A percentile compares a stretch with the other conserved stretches of the same genome.
Conservation (phyloP, 2,888 invertebrate species). For the Caenorhabditis imperialis region DNA sequence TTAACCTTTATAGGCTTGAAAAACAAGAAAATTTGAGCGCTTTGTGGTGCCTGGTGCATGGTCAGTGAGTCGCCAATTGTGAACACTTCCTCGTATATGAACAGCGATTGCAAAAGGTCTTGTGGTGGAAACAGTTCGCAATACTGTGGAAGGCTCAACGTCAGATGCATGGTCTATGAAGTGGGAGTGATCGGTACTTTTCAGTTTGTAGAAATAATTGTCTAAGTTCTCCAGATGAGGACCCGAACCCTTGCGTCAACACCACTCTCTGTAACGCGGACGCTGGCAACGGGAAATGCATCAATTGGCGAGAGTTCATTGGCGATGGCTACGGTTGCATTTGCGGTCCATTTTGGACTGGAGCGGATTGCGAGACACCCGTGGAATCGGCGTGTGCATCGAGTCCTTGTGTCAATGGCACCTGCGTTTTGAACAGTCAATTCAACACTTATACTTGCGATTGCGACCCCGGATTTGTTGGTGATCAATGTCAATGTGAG, state of each 20-base stretch:
- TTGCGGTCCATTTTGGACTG: slow-evolving; percentile 29
- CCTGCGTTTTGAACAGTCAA: slow-evolving; percentile 24
- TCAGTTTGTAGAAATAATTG: background rate
- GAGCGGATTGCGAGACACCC: slow-evolving; percentile 24
- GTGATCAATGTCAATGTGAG: slow-evolving; percentile 19
- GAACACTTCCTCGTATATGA: slow-evolving; percentile 7
- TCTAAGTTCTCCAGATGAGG: slow-evolving; percentile 16
- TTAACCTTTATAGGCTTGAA: background rate
- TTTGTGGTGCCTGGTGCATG: slow-evolving; percentile 43
- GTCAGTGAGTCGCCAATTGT: slow-evolving; percentile 7
- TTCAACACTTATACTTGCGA: slow-evolving; percentile 18
- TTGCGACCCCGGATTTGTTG: slow-evolving; percentile 16
- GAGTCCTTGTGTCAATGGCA: slow-evolving; percentile 44
- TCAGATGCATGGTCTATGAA: slow-evolving; percentile 30
- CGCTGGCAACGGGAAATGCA: slow-evolving; percentile 13
- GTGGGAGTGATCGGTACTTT: slow-evolving; percentile 12
- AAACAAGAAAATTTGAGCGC: background rate
- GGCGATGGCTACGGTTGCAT: slow-evolving; percentile 33
- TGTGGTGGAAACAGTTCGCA: slow-evolving; percentile 36
- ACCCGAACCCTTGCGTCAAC: slow-evolving; percentile 14
- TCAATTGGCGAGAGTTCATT: slow-evolving; percentile 10
- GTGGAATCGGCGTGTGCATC: slow-evolving; percentile 24
- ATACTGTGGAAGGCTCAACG: slow-evolving; percentile 28
- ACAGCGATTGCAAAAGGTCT: slow-evolving; percentile 22
- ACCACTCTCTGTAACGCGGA: slow-evolving; percentile 9